Percentiles rank a stretch among this genome's conserved stretches.
phyloP scores from a whole-genome alignment of 2,797 vertebrate genomes.

The Syndactyla subalaris region DNA sequence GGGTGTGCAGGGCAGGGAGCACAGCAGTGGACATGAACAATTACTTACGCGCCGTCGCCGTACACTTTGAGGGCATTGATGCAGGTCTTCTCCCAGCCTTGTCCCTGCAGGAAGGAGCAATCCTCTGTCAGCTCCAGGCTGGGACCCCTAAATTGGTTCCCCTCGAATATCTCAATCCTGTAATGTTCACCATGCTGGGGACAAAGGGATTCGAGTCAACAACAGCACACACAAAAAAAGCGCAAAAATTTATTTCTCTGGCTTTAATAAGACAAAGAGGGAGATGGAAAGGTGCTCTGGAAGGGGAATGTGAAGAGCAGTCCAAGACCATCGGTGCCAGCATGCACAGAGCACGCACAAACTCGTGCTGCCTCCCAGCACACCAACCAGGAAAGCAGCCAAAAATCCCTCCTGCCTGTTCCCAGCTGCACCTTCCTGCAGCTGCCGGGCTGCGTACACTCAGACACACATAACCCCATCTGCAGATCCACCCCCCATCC shows the following conservation, averaged over 20 bases:
- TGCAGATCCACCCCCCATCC: background rate
- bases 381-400: background rate
- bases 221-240: background rate
- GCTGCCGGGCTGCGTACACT: background rate
- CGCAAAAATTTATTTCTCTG: rapidly evolving
- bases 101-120: conserved; percentile 89
- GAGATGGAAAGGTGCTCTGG: background rate
- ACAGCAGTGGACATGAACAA: rapidly evolving
- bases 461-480: background rate
- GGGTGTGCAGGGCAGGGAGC: background rate
- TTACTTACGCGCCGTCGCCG: conserved; percentile 90
- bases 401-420: background rate
- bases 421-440: background rate
- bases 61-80: conserved; percentile 89
- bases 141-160: conserved; percentile 86
- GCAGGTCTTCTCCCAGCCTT: conserved; percentile 86
- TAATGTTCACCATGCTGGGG: conserved; percentile 89
- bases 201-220: background rate
- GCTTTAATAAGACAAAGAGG: background rate
- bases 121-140: conserved; percentile 88
- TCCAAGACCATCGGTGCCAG: background rate
- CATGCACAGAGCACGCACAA: rapidly evolving
- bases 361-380: background rate
- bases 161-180: conserved; percentile 88
- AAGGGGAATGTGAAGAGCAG: background rate